Evolutionary conservation across 2,797 vertebrate species (phyloP), one percentile per base, ranked within the genome.

Genomic region (Silurus aristotelis): DNA sequence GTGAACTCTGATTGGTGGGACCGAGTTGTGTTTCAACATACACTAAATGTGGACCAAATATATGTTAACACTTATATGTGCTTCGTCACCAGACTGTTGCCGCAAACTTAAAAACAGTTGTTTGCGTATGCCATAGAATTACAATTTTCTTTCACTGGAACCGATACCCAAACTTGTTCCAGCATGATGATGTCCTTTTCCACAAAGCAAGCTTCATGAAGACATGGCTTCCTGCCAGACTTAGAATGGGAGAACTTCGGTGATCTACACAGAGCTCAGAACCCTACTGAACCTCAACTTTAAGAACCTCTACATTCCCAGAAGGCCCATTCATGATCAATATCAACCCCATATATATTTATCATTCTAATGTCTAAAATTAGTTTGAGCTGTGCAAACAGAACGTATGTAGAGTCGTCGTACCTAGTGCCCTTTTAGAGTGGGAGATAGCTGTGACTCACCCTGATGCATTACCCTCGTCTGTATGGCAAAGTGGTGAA

Each of bases 401-500:
- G 7, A 64, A 52, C 27, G 52, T 71, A 73, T 56, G 20, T 38
- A 52, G 22, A 78, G 71, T 15, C 13, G 15, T 64, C 9, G 19
- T 55, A 83, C 72, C 52, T 61, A 61, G 85, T 56, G 38, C 20
- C 56, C 56, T 83, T 43, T 64, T 64, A 27, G 27, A 64, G 81
- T 5, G 38, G 15, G 75, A 71, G 61, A 83, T 67, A 27, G 61
- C 38, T 60, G 46, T 73, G 84, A 80, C 82, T 84, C 81, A 80
- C 10, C 9, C 66, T 82, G 67, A 73, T 15, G 70, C 66, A 77
- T 27, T 55, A 63, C 58, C 60, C 48, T 81, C 20, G 27, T 67
- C 84, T 85, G 71, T 58, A 81, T 43, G 80, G 73, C 15, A 82
- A 66, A 84, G 77, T 48, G 27, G 60, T 64, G 80, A 70, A 64